Evolutionary conservation across 2,113 vertebrate genomes (phyloP), one percentile per base, ranked within the genome.

Genomic region (Agelaius tricolor): DNA sequence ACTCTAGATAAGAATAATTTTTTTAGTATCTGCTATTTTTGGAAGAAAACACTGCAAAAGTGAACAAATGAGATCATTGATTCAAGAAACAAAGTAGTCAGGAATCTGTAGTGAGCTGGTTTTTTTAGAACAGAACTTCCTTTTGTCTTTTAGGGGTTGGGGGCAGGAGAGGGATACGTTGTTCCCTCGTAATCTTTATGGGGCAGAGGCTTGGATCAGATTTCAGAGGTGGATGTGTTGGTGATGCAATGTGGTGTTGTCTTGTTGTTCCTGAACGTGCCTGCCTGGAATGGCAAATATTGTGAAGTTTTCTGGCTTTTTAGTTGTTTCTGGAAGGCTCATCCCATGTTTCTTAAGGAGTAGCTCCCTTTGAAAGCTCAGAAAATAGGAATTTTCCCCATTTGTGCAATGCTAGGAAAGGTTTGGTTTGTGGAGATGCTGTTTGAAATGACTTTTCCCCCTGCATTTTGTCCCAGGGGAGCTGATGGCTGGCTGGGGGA

Each of bases 401-500:
- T 84, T 95, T 74, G 6, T 41, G 7, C 77, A 7, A 0, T 6
- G 46, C 67, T 69, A 57, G 73, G 49, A 76, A 82, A 67, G 71
- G 39, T 72, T 90, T 41, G 61, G 22, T 59, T 61, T 69, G 65
- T 90, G 11, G 65, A 55, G 27, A 8, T n/a, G 35, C 15, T 77
- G 30, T 93, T 97, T 78, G 30, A 88, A 95, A 93, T 67, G 55
- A 10, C 65, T 89, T 95, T 92, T 91, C 65, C 91, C 65, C 33
- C 87, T 83, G 26, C 47, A 59, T 97, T 86, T 89, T 87, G 85
- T 97, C 54, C 24, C 75, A 57, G 37, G 37, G 37, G 37, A 37
- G 37, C 37, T 8, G 37, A 35, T 97, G 90, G 85, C 97, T 95
- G 96, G 93, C 86, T 97, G 96, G 96, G 94, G 90, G 97, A 95